Evolutionary conservation across 1,140 invertebrate species (phyloP).

Genomic region (Physella acuta): DNA sequence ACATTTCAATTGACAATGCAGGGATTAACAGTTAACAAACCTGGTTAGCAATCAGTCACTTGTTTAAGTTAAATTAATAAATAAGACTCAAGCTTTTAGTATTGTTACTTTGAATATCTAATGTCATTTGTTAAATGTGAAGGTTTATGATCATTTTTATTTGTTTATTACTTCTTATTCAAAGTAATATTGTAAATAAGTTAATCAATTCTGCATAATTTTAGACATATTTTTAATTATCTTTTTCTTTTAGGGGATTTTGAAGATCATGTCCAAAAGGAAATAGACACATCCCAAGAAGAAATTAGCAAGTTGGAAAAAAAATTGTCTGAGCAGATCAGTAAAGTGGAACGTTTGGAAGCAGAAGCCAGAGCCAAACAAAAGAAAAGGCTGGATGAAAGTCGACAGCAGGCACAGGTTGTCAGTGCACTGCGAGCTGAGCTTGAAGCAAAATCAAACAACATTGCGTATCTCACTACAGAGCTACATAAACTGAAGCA

Average conservation of each 20-base stretch:
- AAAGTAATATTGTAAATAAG: no score
- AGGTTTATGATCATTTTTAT: no score
- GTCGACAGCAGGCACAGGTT: conserved; percentile 11
- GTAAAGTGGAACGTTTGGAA: conserved; percentile 14
- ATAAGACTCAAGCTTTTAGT: no score
- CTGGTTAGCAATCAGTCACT: conserved; percentile 36
- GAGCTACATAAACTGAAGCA: conserved; percentile 46
- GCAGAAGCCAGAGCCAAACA: conserved; percentile 15
- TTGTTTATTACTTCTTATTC: no score
- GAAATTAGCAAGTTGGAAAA: conserved; percentile 18
- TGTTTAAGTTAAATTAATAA: no score
- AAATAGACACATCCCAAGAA: conserved; percentile 16
- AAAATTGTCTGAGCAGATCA: conserved; percentile 24
- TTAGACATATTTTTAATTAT: no score
- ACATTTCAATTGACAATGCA: conserved; percentile 52
- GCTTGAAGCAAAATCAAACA: conserved; percentile 45
- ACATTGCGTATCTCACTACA: conserved; percentile 48
- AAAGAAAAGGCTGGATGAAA: conserved; percentile 28
- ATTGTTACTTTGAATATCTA: no score
- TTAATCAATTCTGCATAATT: no score
- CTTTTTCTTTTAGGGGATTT: not conserved
- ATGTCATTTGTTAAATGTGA: no score
- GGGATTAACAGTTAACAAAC: conserved; percentile 36
- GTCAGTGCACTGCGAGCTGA: conserved; percentile 40
- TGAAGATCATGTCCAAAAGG: no score